phyloP scores from a whole-genome alignment of 2,113 vertebrate genomes.

The Chunga burmeisteri region DNA sequence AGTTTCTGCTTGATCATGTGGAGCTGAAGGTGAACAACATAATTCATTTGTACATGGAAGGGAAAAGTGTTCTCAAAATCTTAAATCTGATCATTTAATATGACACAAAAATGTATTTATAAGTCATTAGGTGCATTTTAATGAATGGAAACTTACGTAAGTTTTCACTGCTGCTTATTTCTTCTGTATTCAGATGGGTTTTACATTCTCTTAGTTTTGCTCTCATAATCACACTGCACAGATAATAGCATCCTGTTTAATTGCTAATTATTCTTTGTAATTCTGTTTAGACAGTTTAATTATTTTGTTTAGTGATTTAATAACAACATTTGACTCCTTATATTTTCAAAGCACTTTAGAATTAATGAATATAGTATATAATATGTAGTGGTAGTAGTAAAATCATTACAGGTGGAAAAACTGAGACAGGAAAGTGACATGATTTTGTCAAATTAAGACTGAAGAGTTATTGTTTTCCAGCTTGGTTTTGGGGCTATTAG shows the following conservation, averaged over 20 bases:
- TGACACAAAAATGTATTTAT: background rate
- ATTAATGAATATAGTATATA: background rate
- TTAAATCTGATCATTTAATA: background rate
- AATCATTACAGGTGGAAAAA: background rate
- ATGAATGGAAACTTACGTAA: background rate
- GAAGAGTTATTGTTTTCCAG: background rate
- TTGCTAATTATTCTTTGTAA: slow-evolving; percentile 59
- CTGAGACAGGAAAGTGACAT: background rate
- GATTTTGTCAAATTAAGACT: background rate
- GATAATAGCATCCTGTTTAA: slow-evolving; percentile 43
- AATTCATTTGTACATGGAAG: background rate
- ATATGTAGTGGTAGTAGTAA: background rate
- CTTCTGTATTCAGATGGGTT: background rate
- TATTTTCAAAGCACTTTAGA: slow-evolving; percentile 27
- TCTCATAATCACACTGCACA: slow-evolving; percentile 17
- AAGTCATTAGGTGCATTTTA: background rate
- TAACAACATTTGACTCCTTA: slow-evolving; percentile 22
- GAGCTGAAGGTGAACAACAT: background rate
- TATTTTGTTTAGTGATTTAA: slow-evolving; percentile 65
- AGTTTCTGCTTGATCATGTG: background rate
- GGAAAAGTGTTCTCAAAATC: background rate
- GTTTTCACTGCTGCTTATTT: background rate
- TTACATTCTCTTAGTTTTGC: background rate
- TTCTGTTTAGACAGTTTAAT: slow-evolving; percentile 56
- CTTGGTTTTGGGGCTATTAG: background rate